These are phyloP conservation scores for Limnephilus marmoratus DNA, from an alignment of 2,888 invertebrate species.

Conservation along the genomic window DNA sequence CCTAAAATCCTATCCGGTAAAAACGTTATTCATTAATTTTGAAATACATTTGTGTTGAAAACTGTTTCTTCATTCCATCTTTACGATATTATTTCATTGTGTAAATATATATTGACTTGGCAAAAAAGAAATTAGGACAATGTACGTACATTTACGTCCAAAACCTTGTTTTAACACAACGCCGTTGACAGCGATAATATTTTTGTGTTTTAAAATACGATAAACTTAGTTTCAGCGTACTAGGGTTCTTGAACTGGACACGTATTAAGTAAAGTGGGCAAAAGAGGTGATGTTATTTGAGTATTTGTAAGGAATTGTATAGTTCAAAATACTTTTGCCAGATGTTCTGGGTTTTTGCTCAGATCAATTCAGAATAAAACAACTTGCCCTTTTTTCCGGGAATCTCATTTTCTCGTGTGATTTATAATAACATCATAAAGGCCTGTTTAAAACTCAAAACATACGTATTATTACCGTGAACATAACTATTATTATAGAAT, in stretches of 20 bases:
- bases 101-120: no score
- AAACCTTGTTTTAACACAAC: no score
- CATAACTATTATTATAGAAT: neutral
- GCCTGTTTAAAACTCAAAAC: neutral
- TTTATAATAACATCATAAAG: neutral
- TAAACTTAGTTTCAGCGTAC: neutral
- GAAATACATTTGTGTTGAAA: no score
- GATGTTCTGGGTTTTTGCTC: neutral
- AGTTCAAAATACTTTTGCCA: neutral
- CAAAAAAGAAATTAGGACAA: no score
- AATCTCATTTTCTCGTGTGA: neutral
- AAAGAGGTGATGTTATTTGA: neutral
- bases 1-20: no score
- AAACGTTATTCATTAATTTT: no score
- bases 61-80: no score
- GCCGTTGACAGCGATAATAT: no score
- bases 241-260: neutral
- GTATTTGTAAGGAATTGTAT: neutral
- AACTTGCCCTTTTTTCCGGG: neutral
- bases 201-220: no score
- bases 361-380: neutral
- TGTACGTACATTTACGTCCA: no score
- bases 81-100: no score
- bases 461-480: neutral
- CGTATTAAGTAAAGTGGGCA: neutral